Percentiles rank a stretch among this genome's conserved stretches.
These are phyloP conservation scores for Homarus americanus DNA, from an alignment of 1,140 invertebrate genomes.

Conservation along the genomic window DNA sequence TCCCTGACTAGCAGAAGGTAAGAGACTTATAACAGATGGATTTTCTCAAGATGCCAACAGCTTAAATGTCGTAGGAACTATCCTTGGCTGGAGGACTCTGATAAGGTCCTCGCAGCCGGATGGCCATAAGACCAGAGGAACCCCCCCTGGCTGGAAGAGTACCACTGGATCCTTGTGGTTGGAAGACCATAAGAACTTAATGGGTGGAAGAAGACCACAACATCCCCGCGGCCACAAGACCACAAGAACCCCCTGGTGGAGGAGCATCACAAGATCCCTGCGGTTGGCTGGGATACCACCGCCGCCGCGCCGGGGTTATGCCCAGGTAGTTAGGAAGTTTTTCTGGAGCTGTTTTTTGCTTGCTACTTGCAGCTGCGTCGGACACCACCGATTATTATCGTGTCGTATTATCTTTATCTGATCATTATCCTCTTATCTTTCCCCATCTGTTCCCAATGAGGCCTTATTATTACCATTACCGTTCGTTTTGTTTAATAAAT, in stretches of 20 bases:
- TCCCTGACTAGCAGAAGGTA: no score
- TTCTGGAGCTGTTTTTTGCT: conserved; percentile 1
- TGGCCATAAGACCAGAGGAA: no score
- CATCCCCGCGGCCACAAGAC: background rate
- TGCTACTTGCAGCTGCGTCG: background rate
- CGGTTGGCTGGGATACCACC: background rate
- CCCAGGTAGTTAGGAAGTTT: background rate
- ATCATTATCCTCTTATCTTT: conserved; percentile 44
- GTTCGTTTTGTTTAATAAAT: conserved; percentile 35
- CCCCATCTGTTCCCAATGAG: conserved; percentile 7
- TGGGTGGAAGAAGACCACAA: background rate
- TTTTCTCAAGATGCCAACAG: no score
- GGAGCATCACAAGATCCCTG: background rate
- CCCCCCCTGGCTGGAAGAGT: background rate
- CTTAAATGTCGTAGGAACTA: no score
- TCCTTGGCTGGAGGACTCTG: no score
- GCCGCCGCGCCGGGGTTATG: background rate
- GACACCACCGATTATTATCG: conserved; percentile 36
- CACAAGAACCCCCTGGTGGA: background rate
- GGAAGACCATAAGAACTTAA: background rate
- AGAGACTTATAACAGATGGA: no score
- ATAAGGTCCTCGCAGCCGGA: no score
- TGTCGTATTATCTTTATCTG: conserved; percentile 41
- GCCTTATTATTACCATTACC: conserved; percentile 29
- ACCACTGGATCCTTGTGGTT: background rate